Conservation (phyloP, 1,140 invertebrate genomes). For the Drosophila setifemur region DNA sequence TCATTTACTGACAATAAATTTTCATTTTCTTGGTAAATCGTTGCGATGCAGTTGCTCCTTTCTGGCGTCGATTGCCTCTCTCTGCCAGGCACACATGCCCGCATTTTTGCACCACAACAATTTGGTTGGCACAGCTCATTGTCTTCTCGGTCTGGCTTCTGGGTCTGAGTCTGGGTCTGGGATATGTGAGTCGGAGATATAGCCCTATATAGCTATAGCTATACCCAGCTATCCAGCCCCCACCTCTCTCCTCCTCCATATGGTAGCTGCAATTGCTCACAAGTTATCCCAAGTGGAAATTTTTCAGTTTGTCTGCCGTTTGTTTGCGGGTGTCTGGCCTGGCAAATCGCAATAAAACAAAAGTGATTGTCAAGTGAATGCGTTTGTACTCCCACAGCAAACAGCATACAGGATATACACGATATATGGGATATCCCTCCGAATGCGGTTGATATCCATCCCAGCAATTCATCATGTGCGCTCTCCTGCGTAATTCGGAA, state of each 20-base stretch:
- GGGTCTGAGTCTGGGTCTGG: too few species aligned
- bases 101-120: slow-evolving; percentile 80
- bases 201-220: neutral
- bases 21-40: slow-evolving; percentile 81
- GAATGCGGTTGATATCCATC: slow-evolving; percentile 5
- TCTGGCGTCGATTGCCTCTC: slow-evolving; percentile 70
- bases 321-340: slow-evolving; percentile 40
- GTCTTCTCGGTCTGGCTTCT: slow-evolving; percentile 56
- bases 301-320: slow-evolving; percentile 59
- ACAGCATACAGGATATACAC: neutral
- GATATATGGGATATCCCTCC: slow-evolving; percentile 1
- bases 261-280: slow-evolving; percentile 74
- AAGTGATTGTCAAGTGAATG: slow-evolving; percentile 80
- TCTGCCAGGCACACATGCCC: slow-evolving; percentile 68
- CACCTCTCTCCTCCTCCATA: too few species aligned
- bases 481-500: slow-evolving; percentile 70
- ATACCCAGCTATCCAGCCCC: neutral
- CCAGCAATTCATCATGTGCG: slow-evolving; percentile 75
- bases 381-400: slow-evolving; percentile 55
- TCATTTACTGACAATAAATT: slow-evolving; percentile 82
- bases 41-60: slow-evolving; percentile 45
- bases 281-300: slow-evolving; percentile 81
- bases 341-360: slow-evolving; percentile 75
- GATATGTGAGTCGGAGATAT: neutral
- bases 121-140: slow-evolving; percentile 77